Base-by-base conservation (phyloP, 2,888 invertebrate species). In the Heliconius cydno region DNA sequence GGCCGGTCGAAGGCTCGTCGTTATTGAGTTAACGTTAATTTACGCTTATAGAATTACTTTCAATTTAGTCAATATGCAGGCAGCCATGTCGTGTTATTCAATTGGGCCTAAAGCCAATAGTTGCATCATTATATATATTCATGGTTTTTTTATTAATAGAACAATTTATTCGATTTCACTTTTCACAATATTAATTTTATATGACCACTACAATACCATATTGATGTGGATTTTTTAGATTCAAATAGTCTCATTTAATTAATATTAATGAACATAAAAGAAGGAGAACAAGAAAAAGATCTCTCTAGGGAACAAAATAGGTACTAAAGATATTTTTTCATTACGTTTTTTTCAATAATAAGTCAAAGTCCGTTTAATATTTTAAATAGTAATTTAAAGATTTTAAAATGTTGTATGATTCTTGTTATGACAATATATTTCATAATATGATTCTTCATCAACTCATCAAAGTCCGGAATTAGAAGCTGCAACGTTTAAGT, bases 401-500 rank as follows among this genome's bases (percentile, higher is more conserved):
- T 22, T 52, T 22, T 19, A 22, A 52, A 52, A 79, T 80, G 65
- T 60, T 75, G 70, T 83, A 74, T 85, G 84, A 87, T 85, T 22
- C 22, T 57, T 57, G 9, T 57, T 84, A 84, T 82, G 83, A 81
- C 84, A 84, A 86, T 87, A 87, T 88, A 91, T 90, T 41, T 12
- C 41, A 90, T 84, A 89, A 90, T 84, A 89, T 87, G 85, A 83
- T 74, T 80, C 75, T 83, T 85, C 78, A 80, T 82, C 83, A 85
- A 86, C 81, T 88, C 87, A 86, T 88, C 86, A 86, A 88, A 85
- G 87, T 84, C 83, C 84, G 83, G 87, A 88, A 91, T 90, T 90
- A 89, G 87, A 87, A 86, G 85, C 86, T 85, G 85, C 85, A 86
- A 85, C 89, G 88, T 90, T 91, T 88, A 90, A 90, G 89, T 91